These are phyloP conservation scores for Geotrypetes seraphini DNA, from an alignment of 2,797 vertebrate species.

Conservation along the genomic window DNA sequence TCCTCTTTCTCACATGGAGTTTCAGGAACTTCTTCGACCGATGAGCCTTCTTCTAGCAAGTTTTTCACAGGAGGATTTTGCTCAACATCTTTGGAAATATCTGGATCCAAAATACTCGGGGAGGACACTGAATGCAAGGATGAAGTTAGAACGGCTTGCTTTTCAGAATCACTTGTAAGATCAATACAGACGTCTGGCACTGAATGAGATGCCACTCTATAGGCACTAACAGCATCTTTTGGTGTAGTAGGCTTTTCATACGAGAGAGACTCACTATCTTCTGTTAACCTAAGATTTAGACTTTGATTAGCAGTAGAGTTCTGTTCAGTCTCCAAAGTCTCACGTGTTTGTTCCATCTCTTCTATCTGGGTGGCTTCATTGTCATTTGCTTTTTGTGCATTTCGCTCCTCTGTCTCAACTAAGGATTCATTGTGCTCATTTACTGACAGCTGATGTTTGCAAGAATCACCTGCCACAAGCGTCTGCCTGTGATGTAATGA, in stretches of 20 bases:
- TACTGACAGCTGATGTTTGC: conserved; percentile 61
- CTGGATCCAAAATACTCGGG: conserved; percentile 20
- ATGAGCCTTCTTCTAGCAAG: conserved; percentile 20
- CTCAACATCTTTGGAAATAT: conserved; percentile 27
- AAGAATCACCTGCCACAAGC: conserved; percentile 39
- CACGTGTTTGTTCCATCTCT: conserved; percentile 24
- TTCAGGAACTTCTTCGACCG: conserved; percentile 41
- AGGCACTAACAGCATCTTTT: conserved; percentile 12
- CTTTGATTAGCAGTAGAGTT: conserved; percentile 6
- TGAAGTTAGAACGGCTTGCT: conserved; percentile 28
- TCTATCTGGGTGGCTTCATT: conserved; percentile 69
- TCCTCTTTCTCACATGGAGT: conserved; percentile 39
- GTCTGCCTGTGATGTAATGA: conserved; percentile 20
- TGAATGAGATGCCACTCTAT: not conserved
- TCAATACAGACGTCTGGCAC: conserved; percentile 10
- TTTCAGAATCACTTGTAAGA: conserved; percentile 25
- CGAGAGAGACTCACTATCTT: conserved; percentile 5
- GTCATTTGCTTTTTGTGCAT: conserved; percentile 41
- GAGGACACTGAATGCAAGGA: conserved; percentile 24
- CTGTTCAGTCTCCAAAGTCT: conserved; percentile 8
- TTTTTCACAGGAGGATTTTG: not conserved
- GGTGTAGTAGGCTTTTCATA: conserved; percentile 13
- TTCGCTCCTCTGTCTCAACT: conserved; percentile 17
- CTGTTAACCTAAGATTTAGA: not conserved
- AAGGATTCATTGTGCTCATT: conserved; percentile 45